Conservation (phyloP, 2,113 vertebrate species). For the Odocoileus virginianus region DNA sequence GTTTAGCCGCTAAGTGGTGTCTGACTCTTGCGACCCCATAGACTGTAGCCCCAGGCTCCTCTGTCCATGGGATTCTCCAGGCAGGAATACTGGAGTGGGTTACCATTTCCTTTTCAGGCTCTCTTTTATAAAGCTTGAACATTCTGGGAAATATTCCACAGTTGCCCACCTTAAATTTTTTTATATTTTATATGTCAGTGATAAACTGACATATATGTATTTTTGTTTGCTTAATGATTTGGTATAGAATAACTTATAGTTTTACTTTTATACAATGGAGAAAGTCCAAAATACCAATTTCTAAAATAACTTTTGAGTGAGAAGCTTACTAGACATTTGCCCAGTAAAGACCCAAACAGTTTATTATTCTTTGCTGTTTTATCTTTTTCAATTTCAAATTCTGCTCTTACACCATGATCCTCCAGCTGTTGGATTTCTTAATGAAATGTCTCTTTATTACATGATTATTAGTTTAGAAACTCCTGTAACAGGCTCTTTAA, state of each 20-base stretch:
- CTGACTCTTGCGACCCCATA: neutral
- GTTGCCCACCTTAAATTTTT: constrained; percentile 14
- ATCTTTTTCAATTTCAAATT: neutral
- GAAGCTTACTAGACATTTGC: neutral
- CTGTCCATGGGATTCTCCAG: neutral
- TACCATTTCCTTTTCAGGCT: neutral
- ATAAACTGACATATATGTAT: neutral
- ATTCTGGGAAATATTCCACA: constrained; percentile 9
- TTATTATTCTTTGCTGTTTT: neutral
- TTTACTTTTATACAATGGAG: neutral
- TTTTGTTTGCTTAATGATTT: constrained; percentile 21
- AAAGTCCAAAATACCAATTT: neutral
- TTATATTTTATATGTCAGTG: neutral
- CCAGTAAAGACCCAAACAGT: neutral
- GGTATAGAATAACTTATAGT: neutral
- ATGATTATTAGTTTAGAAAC: neutral
- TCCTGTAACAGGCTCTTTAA: neutral
- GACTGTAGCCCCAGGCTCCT: neutral
- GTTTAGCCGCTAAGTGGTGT: neutral
- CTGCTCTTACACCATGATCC: neutral
- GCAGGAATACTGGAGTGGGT: neutral
- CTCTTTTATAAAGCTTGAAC: neutral
- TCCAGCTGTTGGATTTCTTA: neutral
- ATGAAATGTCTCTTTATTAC: neutral
- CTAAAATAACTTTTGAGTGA: neutral